Percentiles rank a stretch among this genome's conserved stretches.
phyloP scores from a whole-genome alignment of 2,113 vertebrate genomes.

The Columbina picui region DNA sequence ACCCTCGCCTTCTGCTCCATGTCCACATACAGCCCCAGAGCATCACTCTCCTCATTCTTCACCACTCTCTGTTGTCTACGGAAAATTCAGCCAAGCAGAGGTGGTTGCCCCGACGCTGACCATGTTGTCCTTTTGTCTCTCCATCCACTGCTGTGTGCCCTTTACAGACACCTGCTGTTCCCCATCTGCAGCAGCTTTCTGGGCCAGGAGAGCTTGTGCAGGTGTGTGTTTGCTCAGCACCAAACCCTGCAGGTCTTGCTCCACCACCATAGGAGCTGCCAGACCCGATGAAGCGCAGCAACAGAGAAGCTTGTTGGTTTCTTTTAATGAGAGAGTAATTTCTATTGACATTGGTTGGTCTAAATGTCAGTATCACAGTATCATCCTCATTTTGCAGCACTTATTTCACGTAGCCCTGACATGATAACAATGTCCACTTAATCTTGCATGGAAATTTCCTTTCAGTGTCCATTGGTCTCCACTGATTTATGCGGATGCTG shows the following conservation, averaged over 20 bases:
- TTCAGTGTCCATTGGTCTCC: constrained; percentile 5
- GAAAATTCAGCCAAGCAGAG: background rate
- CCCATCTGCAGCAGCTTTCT: background rate
- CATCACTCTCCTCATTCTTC: background rate
- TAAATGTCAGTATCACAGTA: background rate
- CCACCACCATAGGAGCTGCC: background rate
- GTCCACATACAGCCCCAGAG: background rate
- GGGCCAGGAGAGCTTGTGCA: background rate
- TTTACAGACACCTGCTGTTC: background rate
- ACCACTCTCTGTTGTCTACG: background rate
- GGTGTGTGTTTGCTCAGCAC: background rate
- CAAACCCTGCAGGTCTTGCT: background rate
- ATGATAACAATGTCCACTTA: constrained; percentile 33
- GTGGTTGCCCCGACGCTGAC: fast-evolving
- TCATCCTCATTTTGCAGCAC: constrained; percentile 17
- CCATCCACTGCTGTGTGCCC: fast-evolving
- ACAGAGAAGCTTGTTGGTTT: background rate
- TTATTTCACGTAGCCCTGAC: constrained; percentile 11
- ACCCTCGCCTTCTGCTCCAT: background rate
- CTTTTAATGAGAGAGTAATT: background rate
- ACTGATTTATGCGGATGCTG: constrained; percentile 49
- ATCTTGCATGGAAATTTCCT: constrained; percentile 51
- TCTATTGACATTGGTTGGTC: background rate
- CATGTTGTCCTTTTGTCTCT: background rate
- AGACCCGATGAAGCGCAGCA: background rate